Percentiles rank a stretch among this genome's conserved stretches.
phyloP scores from a whole-genome alignment of 2,888 invertebrate genomes.

The Callyntrura sp. region DNA sequence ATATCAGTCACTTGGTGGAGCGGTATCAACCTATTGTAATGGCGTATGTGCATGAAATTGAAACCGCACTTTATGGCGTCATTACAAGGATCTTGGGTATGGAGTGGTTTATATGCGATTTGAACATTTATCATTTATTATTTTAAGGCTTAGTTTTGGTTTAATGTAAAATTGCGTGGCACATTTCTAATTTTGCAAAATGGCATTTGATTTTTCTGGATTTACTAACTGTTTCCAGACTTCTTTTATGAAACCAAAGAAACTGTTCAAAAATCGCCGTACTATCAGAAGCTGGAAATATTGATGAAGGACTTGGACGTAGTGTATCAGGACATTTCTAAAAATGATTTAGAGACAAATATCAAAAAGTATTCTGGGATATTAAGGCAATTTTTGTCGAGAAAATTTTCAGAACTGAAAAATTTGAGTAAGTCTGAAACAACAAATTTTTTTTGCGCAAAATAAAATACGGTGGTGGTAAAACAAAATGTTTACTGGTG shows the following conservation, averaged over 20 bases:
- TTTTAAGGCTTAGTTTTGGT: too few species aligned
- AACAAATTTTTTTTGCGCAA: too few species aligned
- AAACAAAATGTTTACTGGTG: not conserved
- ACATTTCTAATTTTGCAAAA: too few species aligned
- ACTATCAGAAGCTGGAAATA: conserved; percentile 92
- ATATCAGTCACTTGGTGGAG: conserved; percentile 73
- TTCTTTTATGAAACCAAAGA: conserved; percentile 93
- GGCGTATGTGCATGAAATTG: conserved; percentile 77
- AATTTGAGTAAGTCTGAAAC: conserved; percentile 64
- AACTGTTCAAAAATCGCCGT: conserved; percentile 92
- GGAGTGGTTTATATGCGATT: not conserved
- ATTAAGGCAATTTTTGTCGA: conserved; percentile 88
- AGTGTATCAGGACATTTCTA: conserved; percentile 91
- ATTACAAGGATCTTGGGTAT: conserved; percentile 80
- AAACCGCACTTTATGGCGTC: conserved; percentile 76
- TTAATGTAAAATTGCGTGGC: too few species aligned
- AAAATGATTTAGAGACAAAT: conserved; percentile 92
- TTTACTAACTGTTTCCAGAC: conserved; percentile 86
- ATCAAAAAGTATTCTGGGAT: conserved; percentile 91
- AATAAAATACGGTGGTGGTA: too few species aligned
- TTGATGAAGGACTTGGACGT: conserved; percentile 92
- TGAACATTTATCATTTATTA: too few species aligned
- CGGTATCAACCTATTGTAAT: conserved; percentile 79
- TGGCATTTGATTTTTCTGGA: too few species aligned
- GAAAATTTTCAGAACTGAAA: conserved; percentile 68